Base-by-base conservation (phyloP, 2,113 vertebrate genomes). In the Anguilla japonica region DNA sequence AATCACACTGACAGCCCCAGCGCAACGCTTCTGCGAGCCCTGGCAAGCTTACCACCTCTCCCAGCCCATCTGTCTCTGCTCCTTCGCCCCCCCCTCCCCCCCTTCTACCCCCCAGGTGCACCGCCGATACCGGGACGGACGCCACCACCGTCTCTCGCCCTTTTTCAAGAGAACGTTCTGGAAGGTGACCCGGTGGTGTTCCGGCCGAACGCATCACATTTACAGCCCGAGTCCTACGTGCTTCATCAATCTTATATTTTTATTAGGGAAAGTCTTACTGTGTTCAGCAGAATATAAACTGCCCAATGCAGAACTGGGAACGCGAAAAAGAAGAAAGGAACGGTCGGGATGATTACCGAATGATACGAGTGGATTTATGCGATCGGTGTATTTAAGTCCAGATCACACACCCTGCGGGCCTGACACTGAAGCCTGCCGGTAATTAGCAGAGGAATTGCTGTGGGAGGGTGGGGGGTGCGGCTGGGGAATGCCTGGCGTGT, bases 1-100 rank as follows among this genome's bases (percentile, higher is more conserved):
- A 79, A 87, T 87, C 82, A 87, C 56, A 39, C 22, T 29, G 46
- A 87, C 34, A 41, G 80, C 29, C 16, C 20, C 5, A n/a, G 63
- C 41, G 14, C 43, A 20, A 41, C 0, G 13, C 43, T 34, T n/a
- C n/a, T 29, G 71, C n/a, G 71, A 75, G n/a, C n/a, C 71, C n/a
- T 26, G n/a, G 71, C 71, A 75, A 34, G 71, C 71, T 75, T 26
- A 34, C 71, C 71, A 3, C 71, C 71, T 9, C 71, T 34, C 71
- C 71, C 71, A 75, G n/a, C 71, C n/a, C 71, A 34, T 75, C 71
- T 75, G 71, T 75, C 6, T 75, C n/a, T 34, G 34, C 34, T 34
- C 34, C 34, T 34, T 11, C 18, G 2, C 9, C 26, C 60, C 29
- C 16, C 41, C 5, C 63, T 22, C 41, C 5, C 63, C 13, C 41